Percentiles rank a stretch among this genome's conserved stretches.
phyloP scores from a whole-genome alignment of 1,140 invertebrate species.

The Adelges cooleyi region DNA sequence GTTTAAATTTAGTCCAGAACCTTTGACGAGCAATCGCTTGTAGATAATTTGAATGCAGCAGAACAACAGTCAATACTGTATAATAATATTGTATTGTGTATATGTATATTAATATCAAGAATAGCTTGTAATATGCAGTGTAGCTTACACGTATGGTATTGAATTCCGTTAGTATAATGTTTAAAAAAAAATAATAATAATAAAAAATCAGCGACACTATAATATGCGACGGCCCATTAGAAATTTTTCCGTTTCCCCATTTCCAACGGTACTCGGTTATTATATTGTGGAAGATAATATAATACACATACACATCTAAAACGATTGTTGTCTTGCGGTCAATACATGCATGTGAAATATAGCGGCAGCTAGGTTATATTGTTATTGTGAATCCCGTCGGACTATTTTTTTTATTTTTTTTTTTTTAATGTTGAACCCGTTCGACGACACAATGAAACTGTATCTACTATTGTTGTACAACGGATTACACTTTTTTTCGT shows the following conservation, averaged over 20 bases:
- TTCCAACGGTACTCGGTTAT: slow-evolving; percentile 17
- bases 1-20: too few species aligned
- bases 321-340: slow-evolving; percentile 14
- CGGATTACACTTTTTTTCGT: slow-evolving; percentile 5
- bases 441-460: slow-evolving; percentile 15
- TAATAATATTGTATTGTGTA: too few species aligned
- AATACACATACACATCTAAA: slow-evolving; percentile 2
- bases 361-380: slow-evolving; percentile 7
- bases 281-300: slow-evolving; percentile 11
- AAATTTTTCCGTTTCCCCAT: slow-evolving; percentile 13
- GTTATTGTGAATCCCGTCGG: slow-evolving; percentile 4
- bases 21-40: too few species aligned
- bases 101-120: too few species aligned
- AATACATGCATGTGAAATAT: slow-evolving; percentile 19
- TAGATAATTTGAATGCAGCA: too few species aligned
- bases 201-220: too few species aligned
- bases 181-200: too few species aligned
- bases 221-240: not conserved
- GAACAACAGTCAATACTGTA: too few species aligned
- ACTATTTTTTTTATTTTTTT: not conserved
- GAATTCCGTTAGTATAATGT: too few species aligned
- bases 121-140: too few species aligned
- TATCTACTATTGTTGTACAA: not conserved
- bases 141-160: too few species aligned
- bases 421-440: slow-evolving; percentile 4